phyloP scores from a whole-genome alignment of 2,797 vertebrate genomes.

The Trichosurus vulpecula region DNA sequence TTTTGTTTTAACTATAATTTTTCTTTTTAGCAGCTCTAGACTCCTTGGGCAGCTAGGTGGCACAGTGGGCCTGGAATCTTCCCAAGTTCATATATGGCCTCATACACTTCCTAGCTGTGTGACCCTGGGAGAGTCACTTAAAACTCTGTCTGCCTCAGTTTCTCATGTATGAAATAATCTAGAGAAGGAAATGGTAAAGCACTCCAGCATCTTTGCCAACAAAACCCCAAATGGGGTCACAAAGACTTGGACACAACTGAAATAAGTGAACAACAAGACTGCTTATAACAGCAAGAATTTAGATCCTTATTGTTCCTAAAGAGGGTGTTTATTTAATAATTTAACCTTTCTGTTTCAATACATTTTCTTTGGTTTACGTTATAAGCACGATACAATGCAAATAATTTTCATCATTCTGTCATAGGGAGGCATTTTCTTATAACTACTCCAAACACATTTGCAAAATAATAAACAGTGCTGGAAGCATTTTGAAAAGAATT shows the following conservation, averaged over 20 bases:
- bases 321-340: too few relatives aligned
- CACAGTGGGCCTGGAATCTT: neutral
- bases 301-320: too few relatives aligned
- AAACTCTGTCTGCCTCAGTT: neutral
- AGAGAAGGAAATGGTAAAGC: neutral
- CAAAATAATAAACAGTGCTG: neutral
- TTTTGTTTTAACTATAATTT: neutral
- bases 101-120: neutral
- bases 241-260: neutral
- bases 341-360: too few relatives aligned
- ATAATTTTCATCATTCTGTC: too few relatives aligned
- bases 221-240: neutral
- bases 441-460: neutral
- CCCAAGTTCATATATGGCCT: neutral
- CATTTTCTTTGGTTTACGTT: too few relatives aligned
- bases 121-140: neutral
- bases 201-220: neutral
- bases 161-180: neutral
- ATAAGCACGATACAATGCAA: too few relatives aligned
- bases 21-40: neutral
- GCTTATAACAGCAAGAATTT: neutral
- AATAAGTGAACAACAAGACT: neutral
- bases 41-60: neutral
- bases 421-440: neutral
- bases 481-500: neutral